phyloP scores from a whole-genome alignment of 2,888 invertebrate genomes.

The Drosophila fungiperda region DNA sequence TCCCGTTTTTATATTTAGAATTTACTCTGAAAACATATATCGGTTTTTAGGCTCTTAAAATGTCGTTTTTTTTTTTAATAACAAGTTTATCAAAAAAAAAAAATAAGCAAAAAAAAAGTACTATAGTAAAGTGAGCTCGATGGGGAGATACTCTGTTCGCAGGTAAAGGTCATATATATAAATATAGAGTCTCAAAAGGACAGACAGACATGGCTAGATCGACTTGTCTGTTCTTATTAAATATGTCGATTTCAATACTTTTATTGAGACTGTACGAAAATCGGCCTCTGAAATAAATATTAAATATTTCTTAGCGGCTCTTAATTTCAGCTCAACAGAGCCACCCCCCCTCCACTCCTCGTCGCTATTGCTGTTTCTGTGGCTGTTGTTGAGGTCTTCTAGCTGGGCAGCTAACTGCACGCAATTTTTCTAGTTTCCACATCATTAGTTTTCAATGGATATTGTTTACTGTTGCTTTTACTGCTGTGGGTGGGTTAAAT shows the following conservation, averaged over 20 bases:
- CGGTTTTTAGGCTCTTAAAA: background rate
- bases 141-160: background rate
- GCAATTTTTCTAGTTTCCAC: conserved; percentile 79
- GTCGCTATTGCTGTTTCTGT: background rate
- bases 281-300: conserved; percentile 3
- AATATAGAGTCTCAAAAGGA: background rate
- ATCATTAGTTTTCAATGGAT: conserved; percentile 80
- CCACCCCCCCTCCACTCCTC: too few species aligned
- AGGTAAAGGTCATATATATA: too few species aligned
- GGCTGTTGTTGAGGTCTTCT: background rate
- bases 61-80: too few species aligned
- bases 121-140: background rate
- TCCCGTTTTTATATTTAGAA: background rate
- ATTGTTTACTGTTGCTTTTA: conserved; percentile 44
- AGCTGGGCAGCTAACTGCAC: conserved; percentile 59
- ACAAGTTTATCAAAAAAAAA: background rate
- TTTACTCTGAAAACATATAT: background rate
- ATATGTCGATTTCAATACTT: background rate
- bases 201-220: background rate
- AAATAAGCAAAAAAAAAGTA: background rate
- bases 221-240: background rate
- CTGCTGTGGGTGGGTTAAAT: conserved; percentile 55
- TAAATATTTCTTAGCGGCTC: conserved; percentile 19
- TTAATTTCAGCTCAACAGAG: conserved; percentile 21
- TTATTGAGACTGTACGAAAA: background rate